Evolutionary conservation across 2,797 vertebrate genomes (phyloP).

Genomic region (Alca torda): DNA sequence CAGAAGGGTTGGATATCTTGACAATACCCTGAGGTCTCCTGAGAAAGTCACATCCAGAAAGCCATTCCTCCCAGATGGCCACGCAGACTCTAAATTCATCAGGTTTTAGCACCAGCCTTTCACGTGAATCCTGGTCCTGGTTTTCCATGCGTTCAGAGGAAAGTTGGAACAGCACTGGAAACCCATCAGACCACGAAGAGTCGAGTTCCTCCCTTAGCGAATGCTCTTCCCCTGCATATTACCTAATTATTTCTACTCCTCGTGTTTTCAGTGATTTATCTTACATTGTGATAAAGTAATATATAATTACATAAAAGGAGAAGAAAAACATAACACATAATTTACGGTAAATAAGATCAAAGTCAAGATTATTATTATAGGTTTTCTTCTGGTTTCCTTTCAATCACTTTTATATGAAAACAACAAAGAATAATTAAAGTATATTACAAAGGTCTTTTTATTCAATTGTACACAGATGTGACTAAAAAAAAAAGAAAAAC

Average conservation of each 20-base stretch:
- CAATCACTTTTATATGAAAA: conserved; percentile 52
- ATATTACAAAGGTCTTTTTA: conserved; percentile 49
- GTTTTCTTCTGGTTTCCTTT: conserved; percentile 43
- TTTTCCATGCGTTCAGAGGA: neutral
- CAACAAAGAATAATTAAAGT: conserved; percentile 47
- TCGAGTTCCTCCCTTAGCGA: neutral
- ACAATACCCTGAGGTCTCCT: neutral
- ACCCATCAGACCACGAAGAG: accelerated
- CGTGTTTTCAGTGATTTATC: neutral
- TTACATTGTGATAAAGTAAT: conserved; percentile 13
- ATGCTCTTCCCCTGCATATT: neutral
- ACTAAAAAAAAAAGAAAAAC: neutral
- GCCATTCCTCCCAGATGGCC: neutral
- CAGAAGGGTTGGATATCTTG: neutral
- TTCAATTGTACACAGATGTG: conserved; percentile 54
- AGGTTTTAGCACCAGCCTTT: neutral
- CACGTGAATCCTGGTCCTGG: neutral
- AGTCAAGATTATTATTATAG: conserved; percentile 38
- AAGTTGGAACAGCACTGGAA: neutral
- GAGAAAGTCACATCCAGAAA: neutral
- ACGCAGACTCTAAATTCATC: accelerated
- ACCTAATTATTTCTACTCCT: neutral
- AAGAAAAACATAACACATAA: conserved; percentile 29
- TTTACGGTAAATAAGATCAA: conserved; percentile 55
- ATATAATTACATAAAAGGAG: conserved; percentile 22